These are phyloP conservation scores for Calliopsis andreniformis DNA, from an alignment of 1,140 invertebrate genomes.

Conservation along the genomic window DNA sequence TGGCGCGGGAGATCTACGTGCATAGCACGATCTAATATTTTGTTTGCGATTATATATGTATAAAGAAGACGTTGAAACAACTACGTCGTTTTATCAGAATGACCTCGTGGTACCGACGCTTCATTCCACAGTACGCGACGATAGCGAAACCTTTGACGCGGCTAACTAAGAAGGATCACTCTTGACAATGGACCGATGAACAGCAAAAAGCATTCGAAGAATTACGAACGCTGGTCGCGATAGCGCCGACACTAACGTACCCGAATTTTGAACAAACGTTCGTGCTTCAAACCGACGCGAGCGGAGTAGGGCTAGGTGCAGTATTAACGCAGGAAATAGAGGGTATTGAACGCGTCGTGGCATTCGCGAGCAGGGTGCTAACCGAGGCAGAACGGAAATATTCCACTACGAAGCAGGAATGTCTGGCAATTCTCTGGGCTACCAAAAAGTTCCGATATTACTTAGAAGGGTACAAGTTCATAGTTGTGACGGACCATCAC, in stretches of 20 bases:
- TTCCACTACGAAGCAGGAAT: conserved; percentile 18
- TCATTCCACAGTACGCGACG: conserved; percentile 71
- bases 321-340: neutral
- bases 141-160: conserved; percentile 59
- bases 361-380: conserved; percentile 17
- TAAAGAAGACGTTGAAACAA: too few species aligned
- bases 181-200: conserved; percentile 4
- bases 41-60: too few species aligned
- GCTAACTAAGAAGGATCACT: conserved; percentile 13
- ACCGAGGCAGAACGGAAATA: too few species aligned
- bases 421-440: conserved; percentile 40
- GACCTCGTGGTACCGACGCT: conserved; percentile 70
- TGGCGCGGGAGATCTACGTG: too few species aligned
- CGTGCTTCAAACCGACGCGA: conserved; percentile 17
- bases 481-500: too few species aligned
- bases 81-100: conserved; percentile 60
- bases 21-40: too few species aligned
- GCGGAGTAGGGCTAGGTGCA: neutral
- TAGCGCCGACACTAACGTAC: conserved; percentile 8
- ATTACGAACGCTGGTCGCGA: neutral
- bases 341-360: neutral
- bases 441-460: conserved; percentile 12
- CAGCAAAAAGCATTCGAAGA: conserved; percentile 1
- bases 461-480: too few species aligned
- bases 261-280: neutral